Percentiles rank a stretch among this genome's conserved stretches.
Evolutionary conservation across 2,888 invertebrate genomes (phyloP).

Genomic region (Bibio marci): DNA sequence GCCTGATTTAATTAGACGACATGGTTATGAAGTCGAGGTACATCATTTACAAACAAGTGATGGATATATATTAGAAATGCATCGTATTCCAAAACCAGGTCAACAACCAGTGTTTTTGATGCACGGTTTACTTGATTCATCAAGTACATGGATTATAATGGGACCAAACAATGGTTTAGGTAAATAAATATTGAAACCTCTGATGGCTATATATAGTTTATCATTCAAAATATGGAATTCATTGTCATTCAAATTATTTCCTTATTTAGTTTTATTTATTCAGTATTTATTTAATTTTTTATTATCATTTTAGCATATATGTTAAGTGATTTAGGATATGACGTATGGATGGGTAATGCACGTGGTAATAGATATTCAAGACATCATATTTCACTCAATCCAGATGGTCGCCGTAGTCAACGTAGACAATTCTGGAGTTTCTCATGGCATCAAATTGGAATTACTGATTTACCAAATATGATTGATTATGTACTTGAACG

Average conservation of each 20-base stretch:
- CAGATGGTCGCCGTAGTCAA: conserved; percentile 9
- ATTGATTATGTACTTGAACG: conserved; percentile 34
- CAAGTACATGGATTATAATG: neutral
- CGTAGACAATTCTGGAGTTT: conserved; percentile 18
- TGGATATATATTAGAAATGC: neutral
- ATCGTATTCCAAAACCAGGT: neutral
- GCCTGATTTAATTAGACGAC: neutral
- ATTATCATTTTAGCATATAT: conserved; percentile 17
- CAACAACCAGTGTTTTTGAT: too few relatives aligned
- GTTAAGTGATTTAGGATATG: conserved; percentile 26
- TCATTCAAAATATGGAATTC: too few relatives aligned
- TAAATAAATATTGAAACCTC: too few relatives aligned
- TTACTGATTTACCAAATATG: conserved; percentile 42
- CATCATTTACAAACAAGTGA: neutral
- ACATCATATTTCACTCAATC: conserved; percentile 24
- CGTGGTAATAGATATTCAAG: conserved; percentile 29
- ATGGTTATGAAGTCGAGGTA: neutral
- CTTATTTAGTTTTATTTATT: too few relatives aligned
- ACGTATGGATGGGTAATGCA: conserved; percentile 30
- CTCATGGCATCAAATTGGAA: conserved; percentile 38
- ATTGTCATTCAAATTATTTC: too few relatives aligned
- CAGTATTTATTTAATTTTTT: too few relatives aligned
- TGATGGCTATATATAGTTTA: too few relatives aligned
- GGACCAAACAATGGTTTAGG: conserved; percentile 3
- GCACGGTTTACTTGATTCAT: too few relatives aligned